Evolutionary conservation across 1,140 invertebrate species (phyloP), one percentile per base, ranked within the genome.

Genomic region (Proctacanthus coquilletti): DNA sequence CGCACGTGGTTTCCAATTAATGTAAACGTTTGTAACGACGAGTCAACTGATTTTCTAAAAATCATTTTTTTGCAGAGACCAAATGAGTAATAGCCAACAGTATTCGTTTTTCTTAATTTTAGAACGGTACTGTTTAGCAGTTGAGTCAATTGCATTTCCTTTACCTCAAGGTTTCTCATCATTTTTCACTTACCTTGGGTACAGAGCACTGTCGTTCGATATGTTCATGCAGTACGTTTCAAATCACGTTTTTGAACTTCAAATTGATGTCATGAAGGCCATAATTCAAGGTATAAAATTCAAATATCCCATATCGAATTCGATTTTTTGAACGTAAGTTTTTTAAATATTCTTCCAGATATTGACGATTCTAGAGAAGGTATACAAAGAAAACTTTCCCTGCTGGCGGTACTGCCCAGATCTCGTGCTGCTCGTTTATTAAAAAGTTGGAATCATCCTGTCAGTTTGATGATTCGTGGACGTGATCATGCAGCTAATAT

Each of bases 141-240:
- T 77, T 17, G 81, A 84, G 52, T 72, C 68, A n/a, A 68, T 83
- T 34, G 82, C 82, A 8, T 87, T 80, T 61, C 84, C 84, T 1
- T 61, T 84, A 40, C 83, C 84, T 18, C 77, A 83, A 51, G 84
- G 84, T 15, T 87, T 86, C 49, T 77, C 77, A 9, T 85, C 84
- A 9, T 88, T 87, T 62, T 83, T 87, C 50, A 80, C 83, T 8
- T 86, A 83, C 55, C 65, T 88, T 29, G 84, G 81, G 2, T 85
- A 84, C 53, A 66, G 76, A 42, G 74, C 79, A 2, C 52, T 87
- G 36, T 68, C 71, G 32, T 84, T 78, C 56, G 64, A 75, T 31
- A 75, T 75, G 47, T 87, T 87, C 53, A 47, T 83, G 23, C 81
- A 84, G 54, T 84, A 85, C 52, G 74, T 84, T 23, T 74, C 80